Conservation (phyloP, 2,797 vertebrate species). For the Ataeniobius toweri region DNA sequence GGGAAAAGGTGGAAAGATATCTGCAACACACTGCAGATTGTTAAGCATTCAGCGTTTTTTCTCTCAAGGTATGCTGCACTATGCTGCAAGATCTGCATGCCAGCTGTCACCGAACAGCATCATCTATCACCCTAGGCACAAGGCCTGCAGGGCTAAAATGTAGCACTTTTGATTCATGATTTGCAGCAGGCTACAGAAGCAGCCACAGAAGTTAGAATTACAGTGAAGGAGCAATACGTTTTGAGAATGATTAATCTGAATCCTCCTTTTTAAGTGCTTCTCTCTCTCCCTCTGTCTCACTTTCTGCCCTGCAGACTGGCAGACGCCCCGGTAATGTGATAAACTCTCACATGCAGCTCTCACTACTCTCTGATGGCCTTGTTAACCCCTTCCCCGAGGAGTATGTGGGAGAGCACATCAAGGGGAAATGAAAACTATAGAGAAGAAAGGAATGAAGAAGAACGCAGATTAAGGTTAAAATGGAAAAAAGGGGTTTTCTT, state of each 20-base stretch:
- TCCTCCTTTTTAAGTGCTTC: slow-evolving; percentile 41
- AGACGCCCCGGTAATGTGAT: slow-evolving; percentile 75
- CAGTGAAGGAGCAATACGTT: slow-evolving; percentile 38
- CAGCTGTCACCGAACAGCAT: slow-evolving; percentile 32
- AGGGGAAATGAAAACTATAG: slow-evolving; percentile 5
- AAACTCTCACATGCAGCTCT: slow-evolving; percentile 67
- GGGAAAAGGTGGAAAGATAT: slow-evolving; percentile 48
- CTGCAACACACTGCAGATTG: slow-evolving; percentile 53
- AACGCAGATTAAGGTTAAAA: neutral
- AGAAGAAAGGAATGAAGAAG: neutral
- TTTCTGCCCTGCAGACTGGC: slow-evolving; percentile 66
- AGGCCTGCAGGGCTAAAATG: slow-evolving; percentile 49
- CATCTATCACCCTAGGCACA: slow-evolving; percentile 54
- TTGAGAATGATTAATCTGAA: slow-evolving; percentile 56
- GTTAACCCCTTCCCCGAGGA: slow-evolving; percentile 71
- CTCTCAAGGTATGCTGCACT: slow-evolving; percentile 36
- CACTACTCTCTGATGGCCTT: slow-evolving; percentile 68
- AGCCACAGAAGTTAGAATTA: slow-evolving; percentile 56
- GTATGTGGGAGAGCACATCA: slow-evolving; percentile 16
- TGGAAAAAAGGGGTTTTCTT: neutral
- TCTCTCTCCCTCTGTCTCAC: slow-evolving; percentile 34
- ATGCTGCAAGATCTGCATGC: slow-evolving; percentile 52
- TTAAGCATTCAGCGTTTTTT: slow-evolving; percentile 41
- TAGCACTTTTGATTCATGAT: slow-evolving; percentile 53
- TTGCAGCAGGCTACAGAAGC: slow-evolving; percentile 37